A percentile compares a stretch with the other conserved stretches of the same genome.
Evolutionary conservation across 35 echinoderm and acorn worm genomes (phyloP).

Genomic region (Holothuria glaberrima): DNA sequence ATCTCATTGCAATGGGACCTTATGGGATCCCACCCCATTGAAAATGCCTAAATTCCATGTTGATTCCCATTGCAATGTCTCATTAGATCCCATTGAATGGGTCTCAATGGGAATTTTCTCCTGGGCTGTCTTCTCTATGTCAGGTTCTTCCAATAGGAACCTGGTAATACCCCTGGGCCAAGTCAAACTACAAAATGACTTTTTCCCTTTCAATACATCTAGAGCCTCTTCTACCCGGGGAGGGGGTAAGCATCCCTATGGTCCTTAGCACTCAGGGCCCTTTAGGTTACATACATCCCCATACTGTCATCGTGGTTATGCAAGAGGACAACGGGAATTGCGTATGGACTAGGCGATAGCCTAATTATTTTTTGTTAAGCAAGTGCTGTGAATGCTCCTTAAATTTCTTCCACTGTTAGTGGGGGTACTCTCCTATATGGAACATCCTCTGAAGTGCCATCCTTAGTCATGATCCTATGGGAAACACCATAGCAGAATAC

Average conservation of each 20-base stretch:
- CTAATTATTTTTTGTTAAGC: no score
- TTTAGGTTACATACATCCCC: slow-evolving; percentile 47
- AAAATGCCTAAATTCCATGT: no score
- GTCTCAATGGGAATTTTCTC: no score
- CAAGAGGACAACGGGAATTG: slow-evolving; percentile 48
- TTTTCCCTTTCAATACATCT: slow-evolving; percentile 60
- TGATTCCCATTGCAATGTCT: no score
- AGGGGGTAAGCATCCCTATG: slow-evolving; percentile 12
- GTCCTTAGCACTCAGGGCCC: neutral
- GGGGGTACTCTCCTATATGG: slow-evolving; percentile 5
- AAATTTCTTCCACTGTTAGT: no score
- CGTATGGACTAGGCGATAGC: slow-evolving; percentile 29
- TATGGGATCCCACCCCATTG: no score
- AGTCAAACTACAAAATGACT: slow-evolving; percentile 68
- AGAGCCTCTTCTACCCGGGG: slow-evolving; percentile 76
- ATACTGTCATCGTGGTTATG: slow-evolving; percentile 45
- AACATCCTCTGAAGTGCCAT: slow-evolving; percentile 35
- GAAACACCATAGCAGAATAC: neutral
- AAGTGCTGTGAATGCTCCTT: no score
- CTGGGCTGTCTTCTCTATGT: no score
- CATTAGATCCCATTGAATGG: no score
- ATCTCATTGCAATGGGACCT: no score
- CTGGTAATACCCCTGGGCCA: neutral
- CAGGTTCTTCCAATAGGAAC: no score
- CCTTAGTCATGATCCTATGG: slow-evolving; percentile 17